A percentile compares a stretch with the other conserved stretches of the same genome.
These are phyloP conservation scores for Barnardius zonarius DNA, from an alignment of 2,113 vertebrate species.

Conservation along the genomic window DNA sequence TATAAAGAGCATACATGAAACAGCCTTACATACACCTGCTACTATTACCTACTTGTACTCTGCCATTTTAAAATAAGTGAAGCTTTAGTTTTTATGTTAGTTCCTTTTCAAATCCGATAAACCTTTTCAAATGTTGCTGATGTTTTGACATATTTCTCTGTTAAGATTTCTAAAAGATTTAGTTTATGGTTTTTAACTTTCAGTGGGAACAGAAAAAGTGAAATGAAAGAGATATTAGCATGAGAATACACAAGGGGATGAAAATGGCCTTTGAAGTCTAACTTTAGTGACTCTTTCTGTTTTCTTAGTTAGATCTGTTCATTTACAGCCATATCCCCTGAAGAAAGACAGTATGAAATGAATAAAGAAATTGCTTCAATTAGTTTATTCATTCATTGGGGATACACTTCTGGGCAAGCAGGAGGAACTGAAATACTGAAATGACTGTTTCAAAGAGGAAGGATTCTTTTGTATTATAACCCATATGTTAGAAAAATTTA, in stretches of 20 bases:
- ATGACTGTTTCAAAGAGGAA: neutral
- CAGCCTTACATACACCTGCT: neutral
- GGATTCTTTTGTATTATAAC: neutral
- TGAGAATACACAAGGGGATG: neutral
- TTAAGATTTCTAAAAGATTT: neutral
- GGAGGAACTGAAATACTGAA: neutral
- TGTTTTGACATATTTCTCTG: neutral
- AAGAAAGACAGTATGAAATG: neutral
- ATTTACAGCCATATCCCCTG: neutral
- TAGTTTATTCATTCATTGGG: neutral
- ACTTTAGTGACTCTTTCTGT: neutral
- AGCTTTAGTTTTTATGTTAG: neutral
- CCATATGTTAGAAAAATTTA: neutral
- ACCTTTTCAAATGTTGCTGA: neutral
- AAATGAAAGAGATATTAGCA: neutral
- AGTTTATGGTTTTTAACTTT: neutral
- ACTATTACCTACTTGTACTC: neutral
- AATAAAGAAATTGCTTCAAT: neutral
- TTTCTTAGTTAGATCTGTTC: neutral
- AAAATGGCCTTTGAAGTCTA: constrained; percentile 10
- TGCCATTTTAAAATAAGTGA: neutral
- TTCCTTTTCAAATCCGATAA: neutral
- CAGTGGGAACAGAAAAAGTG: neutral
- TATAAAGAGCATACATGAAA: neutral
- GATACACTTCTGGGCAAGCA: neutral